Base-by-base conservation (phyloP, 2,888 invertebrate genomes). In the Dicranocentrus wangi region DNA sequence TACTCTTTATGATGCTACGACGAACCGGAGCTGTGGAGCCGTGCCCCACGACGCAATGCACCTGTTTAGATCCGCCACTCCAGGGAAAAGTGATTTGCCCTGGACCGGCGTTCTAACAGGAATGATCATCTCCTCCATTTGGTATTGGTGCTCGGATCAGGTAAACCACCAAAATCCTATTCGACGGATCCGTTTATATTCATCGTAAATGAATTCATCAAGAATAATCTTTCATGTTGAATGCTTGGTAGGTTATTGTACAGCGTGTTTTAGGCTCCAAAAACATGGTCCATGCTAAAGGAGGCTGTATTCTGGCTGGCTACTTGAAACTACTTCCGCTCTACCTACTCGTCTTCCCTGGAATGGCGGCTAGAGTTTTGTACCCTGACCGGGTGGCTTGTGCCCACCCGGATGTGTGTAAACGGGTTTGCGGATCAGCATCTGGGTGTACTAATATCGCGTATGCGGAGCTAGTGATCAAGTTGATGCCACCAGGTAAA, bases 301-400 rank as follows among this genome's bases (percentile, higher is more conserved):
- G 88, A 3, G 90, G 90, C 1, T 89, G 89, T 32, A 88, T 90
- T 63, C 84, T 90, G 61, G 90, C 90, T 0, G 89, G 89, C 85
- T 87, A 90, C 25, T 82, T 90, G 17, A 90, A 90, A 3, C 86
- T 91, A 42, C 89, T 89, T 82, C 87, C 90, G 0, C 88, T 90
- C 19, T 89, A 90, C 15, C 87, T 91, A 68, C 90, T 90, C 0
- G 91, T 87, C 10, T 85, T 91, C 87, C 91, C 91, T 1, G 91
- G 91, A 47, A 91, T 91, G 91, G 90, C 90, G 21, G 89, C 90
- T 61, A 85, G 91, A n/a, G 89, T 90, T 17, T 87, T 90, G 2
- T 90, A 88, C 84, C 87, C 88, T 3, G 87, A 88, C 85, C 86
- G 87, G 63, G 86, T 87, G 1, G 91, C 89, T 0, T 91, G 91